Conservation (phyloP, 2,888 invertebrate genomes). For the Lasioglossum oenotherae region DNA sequence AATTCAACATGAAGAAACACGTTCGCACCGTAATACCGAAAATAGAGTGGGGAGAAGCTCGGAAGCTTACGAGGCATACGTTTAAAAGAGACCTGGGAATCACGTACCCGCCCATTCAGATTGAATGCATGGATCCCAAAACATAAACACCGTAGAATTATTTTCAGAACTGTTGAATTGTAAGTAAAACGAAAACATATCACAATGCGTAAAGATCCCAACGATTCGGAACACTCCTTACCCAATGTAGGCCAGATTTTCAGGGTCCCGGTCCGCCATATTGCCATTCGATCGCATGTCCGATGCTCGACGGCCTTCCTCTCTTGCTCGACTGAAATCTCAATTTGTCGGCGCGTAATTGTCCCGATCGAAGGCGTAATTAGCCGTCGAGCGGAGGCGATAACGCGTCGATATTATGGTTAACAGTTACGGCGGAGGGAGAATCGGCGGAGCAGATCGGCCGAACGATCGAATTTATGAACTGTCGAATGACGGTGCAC, state of each 20-base stretch:
- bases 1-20: not conserved
- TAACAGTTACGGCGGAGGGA: not conserved
- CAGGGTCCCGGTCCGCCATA: not conserved
- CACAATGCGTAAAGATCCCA: too few species aligned
- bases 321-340: conserved; percentile 22
- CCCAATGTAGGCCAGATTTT: not conserved
- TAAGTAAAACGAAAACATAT: too few species aligned
- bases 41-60: conserved; percentile 8
- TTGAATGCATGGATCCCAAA: not conserved
- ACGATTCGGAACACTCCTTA: not conserved
- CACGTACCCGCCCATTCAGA: not conserved
- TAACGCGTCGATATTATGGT: conserved; percentile 1
- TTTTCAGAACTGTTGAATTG: not conserved
- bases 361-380: conserved; percentile 19
- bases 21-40: not conserved
- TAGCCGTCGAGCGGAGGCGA: conserved; percentile 3
- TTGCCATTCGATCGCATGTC: not conserved
- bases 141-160: not conserved
- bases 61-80: not conserved
- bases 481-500: conserved; percentile 23
- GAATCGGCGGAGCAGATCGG: not conserved
- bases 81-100: not conserved
- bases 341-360: conserved; percentile 29
- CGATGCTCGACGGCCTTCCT: not conserved
- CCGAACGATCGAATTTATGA: conserved; percentile 46